Evolutionary conservation across 2,888 invertebrate species (phyloP).

Genomic region (Microctonus hyperodae): DNA sequence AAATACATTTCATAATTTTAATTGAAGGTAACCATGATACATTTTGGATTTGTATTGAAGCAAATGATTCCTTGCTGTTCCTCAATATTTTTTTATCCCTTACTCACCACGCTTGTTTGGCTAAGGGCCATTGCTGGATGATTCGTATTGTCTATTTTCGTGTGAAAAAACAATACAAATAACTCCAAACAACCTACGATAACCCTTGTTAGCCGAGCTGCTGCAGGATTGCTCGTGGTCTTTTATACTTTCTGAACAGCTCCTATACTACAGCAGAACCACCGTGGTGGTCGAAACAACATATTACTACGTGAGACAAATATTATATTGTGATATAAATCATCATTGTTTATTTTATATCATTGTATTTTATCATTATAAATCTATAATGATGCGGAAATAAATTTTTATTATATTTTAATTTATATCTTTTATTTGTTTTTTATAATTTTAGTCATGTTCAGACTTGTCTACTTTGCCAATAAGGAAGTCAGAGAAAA

Average conservation of each 20-base stretch:
- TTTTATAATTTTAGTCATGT: too few relatives aligned
- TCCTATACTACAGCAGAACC: constrained; percentile 50
- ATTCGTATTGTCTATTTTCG: constrained; percentile 59
- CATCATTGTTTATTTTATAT: too few relatives aligned
- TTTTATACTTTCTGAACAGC: constrained; percentile 61
- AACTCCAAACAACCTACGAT: constrained; percentile 51
- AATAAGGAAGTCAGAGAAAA: too few relatives aligned
- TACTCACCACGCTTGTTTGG: constrained; percentile 74
- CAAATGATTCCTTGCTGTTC: constrained; percentile 32
- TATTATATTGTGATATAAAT: background rate
- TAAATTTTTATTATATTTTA: too few relatives aligned
- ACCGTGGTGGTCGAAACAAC: constrained; percentile 41
- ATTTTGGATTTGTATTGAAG: background rate
- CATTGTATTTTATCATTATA: too few relatives aligned
- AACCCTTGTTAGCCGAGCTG: constrained; percentile 58
- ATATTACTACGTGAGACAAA: constrained; percentile 14
- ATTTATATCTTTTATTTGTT: too few relatives aligned
- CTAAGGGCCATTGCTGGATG: constrained; percentile 71
- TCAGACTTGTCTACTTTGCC: too few relatives aligned
- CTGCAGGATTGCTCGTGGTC: constrained; percentile 55
- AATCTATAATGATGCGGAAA: too few relatives aligned
- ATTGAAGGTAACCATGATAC: constrained; percentile 20
- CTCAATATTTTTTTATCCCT: constrained; percentile 38
- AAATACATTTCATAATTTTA: background rate
- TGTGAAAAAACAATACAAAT: constrained; percentile 56